Base-by-base conservation (phyloP, 2,797 vertebrate genomes). In the Telmatherina bonti region DNA sequence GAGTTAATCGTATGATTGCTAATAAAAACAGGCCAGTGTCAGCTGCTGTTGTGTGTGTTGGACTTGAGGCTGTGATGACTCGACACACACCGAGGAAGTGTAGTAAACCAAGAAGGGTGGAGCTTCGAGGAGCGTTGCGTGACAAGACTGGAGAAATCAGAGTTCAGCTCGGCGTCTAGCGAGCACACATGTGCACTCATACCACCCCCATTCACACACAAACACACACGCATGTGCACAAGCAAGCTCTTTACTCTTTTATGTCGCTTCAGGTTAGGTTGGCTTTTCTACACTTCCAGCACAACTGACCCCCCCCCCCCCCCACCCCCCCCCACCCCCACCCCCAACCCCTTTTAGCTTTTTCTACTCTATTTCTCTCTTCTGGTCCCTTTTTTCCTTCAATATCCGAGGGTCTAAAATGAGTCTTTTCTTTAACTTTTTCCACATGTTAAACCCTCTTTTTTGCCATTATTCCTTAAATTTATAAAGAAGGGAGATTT, bases 81-180 rank as follows among this genome's bases (percentile, higher is more conserved):
- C 49, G 26, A 72, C 57, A 75, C 72, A 49, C 64, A 61, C 65
- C 56, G 24, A 85, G 79, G 67, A 85, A 84, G 53, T 79, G 53
- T 67, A 57, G 62, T 22, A 38, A 62, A 62, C 56, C 31, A 75
- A 65, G 73, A 74, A 74, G 83, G 90, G 86, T 33, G 76, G 86
- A 62, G 86, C 77, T 76, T 84, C 1, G 2, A 74, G 55, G 68
- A 89, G 55, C 57, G 26, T 92, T 85, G 90, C 86, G 90, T 92
- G 91, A 90, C 89, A 90, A 91, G 85, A 82, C 74, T 82, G 83
- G 79, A 83, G 85, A 85, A 90, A 90, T 85, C 79, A 87, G 69
- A 79, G 75, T 57, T 73, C 71, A 84, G 86, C 62, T 54, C 83
- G 67, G 67, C 71, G 35, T 84, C 73, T 72, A 67, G 16, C 38